Evolutionary conservation across 2,113 vertebrate species (phyloP).

Genomic region (Trachemys scripta): DNA sequence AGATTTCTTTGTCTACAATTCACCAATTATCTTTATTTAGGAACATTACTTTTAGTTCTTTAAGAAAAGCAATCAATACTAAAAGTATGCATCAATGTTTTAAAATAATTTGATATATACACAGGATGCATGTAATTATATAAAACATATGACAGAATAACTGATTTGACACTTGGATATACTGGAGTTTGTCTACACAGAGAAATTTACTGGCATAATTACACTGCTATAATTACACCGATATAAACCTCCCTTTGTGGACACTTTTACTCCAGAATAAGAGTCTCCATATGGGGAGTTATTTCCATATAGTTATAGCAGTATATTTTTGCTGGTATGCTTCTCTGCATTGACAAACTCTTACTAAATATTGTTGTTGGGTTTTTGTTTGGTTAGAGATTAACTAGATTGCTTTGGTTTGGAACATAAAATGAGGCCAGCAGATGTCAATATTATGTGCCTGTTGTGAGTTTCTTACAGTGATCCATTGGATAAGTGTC

Average conservation of each 20-base stretch:
- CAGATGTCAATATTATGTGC: background rate
- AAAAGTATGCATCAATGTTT: background rate
- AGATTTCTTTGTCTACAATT: background rate
- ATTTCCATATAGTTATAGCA: background rate
- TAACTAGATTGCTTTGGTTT: background rate
- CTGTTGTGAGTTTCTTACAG: background rate
- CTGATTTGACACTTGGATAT: background rate
- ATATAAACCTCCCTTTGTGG: background rate
- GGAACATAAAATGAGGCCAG: background rate
- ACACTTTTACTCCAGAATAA: background rate
- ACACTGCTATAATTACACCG: background rate
- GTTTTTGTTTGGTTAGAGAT: background rate
- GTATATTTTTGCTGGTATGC: background rate
- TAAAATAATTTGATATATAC: background rate
- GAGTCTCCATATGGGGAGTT: background rate
- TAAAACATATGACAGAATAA: background rate
- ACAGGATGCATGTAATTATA: background rate
- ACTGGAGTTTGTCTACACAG: background rate
- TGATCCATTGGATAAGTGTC: background rate
- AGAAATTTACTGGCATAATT: background rate
- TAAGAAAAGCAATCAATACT: background rate
- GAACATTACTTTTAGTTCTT: background rate
- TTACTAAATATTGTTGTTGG: background rate
- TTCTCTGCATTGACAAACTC: background rate
- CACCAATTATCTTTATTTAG: background rate